Conservation (phyloP, 2,113 vertebrate species). For the Addax nasomaculatus region DNA sequence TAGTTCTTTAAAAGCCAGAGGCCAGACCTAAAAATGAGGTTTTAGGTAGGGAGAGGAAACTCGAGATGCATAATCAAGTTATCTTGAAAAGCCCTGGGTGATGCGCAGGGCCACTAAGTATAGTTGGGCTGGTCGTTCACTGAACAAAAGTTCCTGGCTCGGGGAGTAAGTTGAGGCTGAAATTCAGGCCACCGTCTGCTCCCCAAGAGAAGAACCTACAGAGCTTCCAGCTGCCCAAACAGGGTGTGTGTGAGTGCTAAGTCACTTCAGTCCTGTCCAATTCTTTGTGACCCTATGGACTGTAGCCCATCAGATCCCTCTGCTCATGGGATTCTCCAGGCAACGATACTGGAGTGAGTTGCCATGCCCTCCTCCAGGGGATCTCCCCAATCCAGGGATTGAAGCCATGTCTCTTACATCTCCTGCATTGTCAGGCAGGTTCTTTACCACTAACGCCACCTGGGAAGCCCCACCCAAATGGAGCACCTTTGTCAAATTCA, state of each 20-base stretch:
- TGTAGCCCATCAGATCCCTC: neutral
- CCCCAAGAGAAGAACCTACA: neutral
- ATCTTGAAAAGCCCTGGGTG: neutral
- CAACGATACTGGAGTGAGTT: neutral
- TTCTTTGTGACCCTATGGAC: neutral
- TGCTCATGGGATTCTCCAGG: neutral
- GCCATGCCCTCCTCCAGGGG: neutral
- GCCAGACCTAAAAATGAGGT: neutral
- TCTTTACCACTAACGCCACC: neutral
- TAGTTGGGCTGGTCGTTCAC: neutral
- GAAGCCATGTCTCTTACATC: neutral
- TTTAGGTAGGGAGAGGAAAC: neutral
- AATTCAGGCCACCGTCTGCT: neutral
- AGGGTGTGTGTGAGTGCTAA: neutral
- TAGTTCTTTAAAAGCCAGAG: slow-evolving; percentile 22
- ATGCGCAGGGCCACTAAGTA: neutral
- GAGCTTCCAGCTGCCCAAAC: neutral
- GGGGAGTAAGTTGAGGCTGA: neutral
- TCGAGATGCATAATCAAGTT: neutral
- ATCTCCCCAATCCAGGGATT: neutral
- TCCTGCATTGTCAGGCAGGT: neutral
- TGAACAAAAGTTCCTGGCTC: neutral
- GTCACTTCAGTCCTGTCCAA: neutral
- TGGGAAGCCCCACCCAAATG: neutral
- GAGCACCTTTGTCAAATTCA: neutral